These are phyloP conservation scores for Labeo catla DNA, from an alignment of 2,113 vertebrate genomes.

Conservation along the genomic window DNA sequence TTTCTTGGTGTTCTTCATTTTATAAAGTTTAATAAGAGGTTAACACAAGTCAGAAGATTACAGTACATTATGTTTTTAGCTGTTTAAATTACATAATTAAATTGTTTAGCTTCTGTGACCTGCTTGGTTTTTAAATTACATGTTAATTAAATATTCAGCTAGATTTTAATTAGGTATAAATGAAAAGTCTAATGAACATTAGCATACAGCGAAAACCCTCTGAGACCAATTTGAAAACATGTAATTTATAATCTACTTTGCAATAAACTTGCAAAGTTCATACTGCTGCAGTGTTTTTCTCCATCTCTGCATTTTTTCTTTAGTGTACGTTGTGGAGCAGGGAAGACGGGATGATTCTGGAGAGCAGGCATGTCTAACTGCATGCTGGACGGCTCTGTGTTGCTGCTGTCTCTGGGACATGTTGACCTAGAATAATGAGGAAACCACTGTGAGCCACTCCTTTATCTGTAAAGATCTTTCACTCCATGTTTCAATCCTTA, in stretches of 20 bases:
- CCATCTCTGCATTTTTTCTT: not conserved
- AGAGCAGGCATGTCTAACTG: conserved; percentile 81
- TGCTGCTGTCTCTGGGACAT: conserved; percentile 92
- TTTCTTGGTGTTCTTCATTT: not conserved
- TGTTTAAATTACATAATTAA: not conserved
- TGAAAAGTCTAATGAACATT: not conserved
- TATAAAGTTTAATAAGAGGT: not conserved
- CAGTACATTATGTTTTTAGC: not conserved
- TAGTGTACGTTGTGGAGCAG: conserved; percentile 84
- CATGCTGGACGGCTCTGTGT: conserved; percentile 87
- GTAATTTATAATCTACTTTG: not conserved
- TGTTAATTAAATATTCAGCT: not conserved
- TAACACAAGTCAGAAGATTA: not conserved
- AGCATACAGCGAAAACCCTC: not conserved
- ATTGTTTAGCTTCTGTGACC: not conserved
- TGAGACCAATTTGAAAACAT: not conserved
- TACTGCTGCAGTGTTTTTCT: not conserved
- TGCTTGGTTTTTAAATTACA: not conserved
- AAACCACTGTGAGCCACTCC: not conserved
- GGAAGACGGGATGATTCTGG: conserved; percentile 78
- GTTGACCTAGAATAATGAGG: conserved; percentile 75
- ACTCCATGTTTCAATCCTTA: not conserved
- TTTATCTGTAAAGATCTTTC: conserved; percentile 9
- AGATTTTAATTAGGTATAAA: not conserved
- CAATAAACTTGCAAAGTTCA: too few relatives aligned